phyloP scores from a whole-genome alignment of 1,140 invertebrate species.

The Asbolus verrucosus region DNA sequence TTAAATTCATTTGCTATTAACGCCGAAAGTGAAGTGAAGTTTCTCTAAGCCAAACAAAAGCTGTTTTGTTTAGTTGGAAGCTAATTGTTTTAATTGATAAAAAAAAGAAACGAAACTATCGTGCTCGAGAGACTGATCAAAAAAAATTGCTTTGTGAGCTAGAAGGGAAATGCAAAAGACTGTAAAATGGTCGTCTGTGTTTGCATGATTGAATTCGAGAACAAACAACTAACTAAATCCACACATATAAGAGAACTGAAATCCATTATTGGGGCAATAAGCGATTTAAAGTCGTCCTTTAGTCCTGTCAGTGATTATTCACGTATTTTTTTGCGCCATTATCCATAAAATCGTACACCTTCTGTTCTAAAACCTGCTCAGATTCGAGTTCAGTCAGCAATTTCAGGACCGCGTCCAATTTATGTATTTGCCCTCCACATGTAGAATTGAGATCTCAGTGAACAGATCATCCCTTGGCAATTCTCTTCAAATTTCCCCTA shows the following conservation, averaged over 20 bases:
- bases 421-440: conserved; percentile 44
- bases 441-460: conserved; percentile 40
- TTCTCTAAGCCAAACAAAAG: neutral
- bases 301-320: neutral
- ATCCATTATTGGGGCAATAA: too few species aligned
- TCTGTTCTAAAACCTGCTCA: conserved; percentile 41
- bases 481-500: conserved; percentile 37
- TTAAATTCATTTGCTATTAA: neutral
- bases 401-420: conserved; percentile 38
- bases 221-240: neutral
- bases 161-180: too few species aligned
- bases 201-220: neutral
- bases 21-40: neutral
- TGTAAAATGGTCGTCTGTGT: neutral
- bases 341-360: conserved; percentile 1
- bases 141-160: too few species aligned
- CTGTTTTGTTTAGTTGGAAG: neutral
- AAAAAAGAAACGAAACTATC: neutral
- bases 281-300: too few species aligned
- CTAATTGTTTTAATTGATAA: neutral
- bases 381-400: conserved; percentile 30
- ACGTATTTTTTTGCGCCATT: conserved; percentile 15
- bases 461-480: conserved; percentile 48
- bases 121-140: too few species aligned
- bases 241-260: too few species aligned